Conservation (phyloP, 2,888 invertebrate genomes). For the Pachydiplax longipennis region DNA sequence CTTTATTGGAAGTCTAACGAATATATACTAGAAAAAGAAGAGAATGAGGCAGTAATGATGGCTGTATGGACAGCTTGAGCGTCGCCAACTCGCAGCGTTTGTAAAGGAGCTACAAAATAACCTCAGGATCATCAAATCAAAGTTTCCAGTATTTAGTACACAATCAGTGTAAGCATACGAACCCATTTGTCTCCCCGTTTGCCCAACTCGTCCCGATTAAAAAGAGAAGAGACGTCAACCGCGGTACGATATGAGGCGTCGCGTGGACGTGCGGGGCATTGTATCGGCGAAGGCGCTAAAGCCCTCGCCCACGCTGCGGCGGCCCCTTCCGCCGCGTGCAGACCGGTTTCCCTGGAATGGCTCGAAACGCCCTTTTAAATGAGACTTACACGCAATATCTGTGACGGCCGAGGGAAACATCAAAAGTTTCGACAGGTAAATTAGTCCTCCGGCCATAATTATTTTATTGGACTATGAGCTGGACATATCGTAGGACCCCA, state of each 20-base stretch:
- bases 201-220: neutral
- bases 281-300: neutral
- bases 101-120: too few species aligned
- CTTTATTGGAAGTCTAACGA: too few species aligned
- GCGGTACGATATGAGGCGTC: neutral
- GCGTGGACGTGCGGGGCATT: neutral
- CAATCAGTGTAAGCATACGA: too few species aligned
- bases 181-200: too few species aligned
- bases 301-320: constrained; percentile 25
- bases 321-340: neutral
- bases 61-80: too few species aligned
- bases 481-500: neutral
- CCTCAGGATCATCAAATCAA: too few species aligned
- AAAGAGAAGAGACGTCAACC: neutral
- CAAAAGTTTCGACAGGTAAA: constrained; percentile 34
- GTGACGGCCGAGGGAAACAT: constrained; percentile 18
- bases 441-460: constrained; percentile 6
- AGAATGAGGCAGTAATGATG: too few species aligned
- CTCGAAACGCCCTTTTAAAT: constrained; percentile 39
- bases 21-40: too few species aligned
- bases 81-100: too few species aligned
- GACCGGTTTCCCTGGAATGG: constrained; percentile 36
- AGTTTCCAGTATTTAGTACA: too few species aligned
- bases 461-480: neutral
- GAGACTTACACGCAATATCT: constrained; percentile 37